Evolutionary conservation across 23 tunicate genomes (phyloP), one percentile per base, ranked within the genome.

Genomic region (Aplidium turbinatum): DNA sequence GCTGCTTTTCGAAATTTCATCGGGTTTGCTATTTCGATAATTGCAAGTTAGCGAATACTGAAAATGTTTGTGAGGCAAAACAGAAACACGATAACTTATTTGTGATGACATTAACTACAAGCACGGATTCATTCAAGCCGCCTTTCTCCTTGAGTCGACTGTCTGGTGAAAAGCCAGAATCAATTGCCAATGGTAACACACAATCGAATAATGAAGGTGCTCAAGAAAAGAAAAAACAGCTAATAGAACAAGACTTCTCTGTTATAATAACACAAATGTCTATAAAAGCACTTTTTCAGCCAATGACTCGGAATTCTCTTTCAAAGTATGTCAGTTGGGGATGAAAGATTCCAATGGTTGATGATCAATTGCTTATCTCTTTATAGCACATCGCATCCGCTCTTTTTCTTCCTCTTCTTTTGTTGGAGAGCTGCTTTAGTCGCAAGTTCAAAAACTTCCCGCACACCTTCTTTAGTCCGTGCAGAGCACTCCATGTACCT

Each of bases 401-500:
- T 50, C 72, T 79, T 84, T 64, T 91, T 91, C 97, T 91, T 91
- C 38, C 84, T 82, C 57, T 84, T 84, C 50, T 78, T 91, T 38
- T 86, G 68, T 68, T 91, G 97, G 31, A 91, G 77, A 4, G 97
- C 97, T 3, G 97, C 97, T 57, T 91, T 82, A 34, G 97, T 91
- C 2, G 97, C 97, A 1, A 84, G 70, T 69, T 95, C 99, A 48
- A 95, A 95, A n/a, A 95, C 99, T 26, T 74, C 83, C 9, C 99
- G 83, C 7, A 95, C 99, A 1, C 96, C 96, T 57, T 95, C 99
- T 73, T 88, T 88, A 32, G 96, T 88, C 9, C 87, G 76, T 2
- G 99, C 95, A 23, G 99, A 95, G 62, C 99, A 95, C 54, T 95
- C 99, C 76, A 95, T 71, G 58, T 95, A 95, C 11, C 95, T 89